phyloP scores from a whole-genome alignment of 2,888 invertebrate genomes.

The Agrochola litura region DNA sequence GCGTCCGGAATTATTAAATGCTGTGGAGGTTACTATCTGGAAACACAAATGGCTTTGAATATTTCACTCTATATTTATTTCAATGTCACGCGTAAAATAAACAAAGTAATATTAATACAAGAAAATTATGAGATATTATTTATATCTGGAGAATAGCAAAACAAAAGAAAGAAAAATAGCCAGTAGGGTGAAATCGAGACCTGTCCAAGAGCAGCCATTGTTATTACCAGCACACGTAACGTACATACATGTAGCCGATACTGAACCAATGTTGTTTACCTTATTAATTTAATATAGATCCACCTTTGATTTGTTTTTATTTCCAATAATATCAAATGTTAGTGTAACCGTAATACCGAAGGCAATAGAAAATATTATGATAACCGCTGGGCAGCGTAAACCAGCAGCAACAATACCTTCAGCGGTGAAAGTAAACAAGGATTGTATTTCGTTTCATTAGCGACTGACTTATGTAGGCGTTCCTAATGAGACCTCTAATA shows the following conservation, averaged over 20 bases:
- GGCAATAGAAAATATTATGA: constrained; percentile 74
- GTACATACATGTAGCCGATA: constrained; percentile 7
- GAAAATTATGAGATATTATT: constrained; percentile 21
- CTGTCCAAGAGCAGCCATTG: constrained; percentile 24
- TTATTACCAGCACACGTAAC: constrained; percentile 32
- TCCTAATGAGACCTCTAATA: constrained; percentile 75
- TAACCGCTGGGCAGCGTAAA: constrained; percentile 69
- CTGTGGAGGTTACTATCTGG: neutral
- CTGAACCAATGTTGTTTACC: constrained; percentile 45
- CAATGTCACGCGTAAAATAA: constrained; percentile 5
- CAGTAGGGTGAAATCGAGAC: constrained; percentile 49
- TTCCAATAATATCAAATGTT: constrained; percentile 71
- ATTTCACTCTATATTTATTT: neutral
- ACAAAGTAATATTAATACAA: constrained; percentile 24
- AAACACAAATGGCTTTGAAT: neutral
- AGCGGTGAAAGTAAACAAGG: constrained; percentile 74
- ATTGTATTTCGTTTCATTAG: constrained; percentile 79
- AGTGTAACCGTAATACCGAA: constrained; percentile 65
- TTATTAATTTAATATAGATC: constrained; percentile 61
- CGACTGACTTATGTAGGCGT: constrained; percentile 72
- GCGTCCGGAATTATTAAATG: neutral
- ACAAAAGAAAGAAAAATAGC: constrained; percentile 48
- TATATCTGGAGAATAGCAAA: constrained; percentile 20
- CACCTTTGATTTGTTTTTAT: constrained; percentile 71
- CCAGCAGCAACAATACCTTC: constrained; percentile 68